Percentiles rank a stretch among this genome's conserved stretches.
These are phyloP conservation scores for Podarcis cretensis DNA, from an alignment of 2,113 vertebrate species.

Conservation along the genomic window DNA sequence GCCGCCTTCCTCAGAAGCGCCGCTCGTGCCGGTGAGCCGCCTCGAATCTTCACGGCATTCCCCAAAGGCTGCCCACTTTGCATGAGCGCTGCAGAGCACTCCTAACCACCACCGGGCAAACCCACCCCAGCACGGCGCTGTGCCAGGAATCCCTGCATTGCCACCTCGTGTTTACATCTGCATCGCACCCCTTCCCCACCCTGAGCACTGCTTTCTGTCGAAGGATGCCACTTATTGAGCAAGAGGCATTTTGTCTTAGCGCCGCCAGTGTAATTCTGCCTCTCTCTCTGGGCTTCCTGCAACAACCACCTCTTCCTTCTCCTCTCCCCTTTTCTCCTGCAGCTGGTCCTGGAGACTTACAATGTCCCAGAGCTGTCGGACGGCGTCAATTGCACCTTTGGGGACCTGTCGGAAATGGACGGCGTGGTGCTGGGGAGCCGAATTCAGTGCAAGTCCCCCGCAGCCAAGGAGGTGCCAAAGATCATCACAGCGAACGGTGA, in stretches of 20 bases:
- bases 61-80: slow-evolving; percentile 62
- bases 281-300: not conserved
- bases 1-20: slow-evolving; percentile 68
- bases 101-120: slow-evolving; percentile 42
- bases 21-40: slow-evolving; percentile 49
- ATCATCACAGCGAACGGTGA: slow-evolving; percentile 93
- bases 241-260: slow-evolving; percentile 69
- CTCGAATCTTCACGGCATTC: slow-evolving; percentile 38
- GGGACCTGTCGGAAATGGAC: slow-evolving; percentile 96
- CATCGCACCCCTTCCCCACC: slow-evolving; percentile 34
- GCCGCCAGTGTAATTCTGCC: slow-evolving; percentile 69
- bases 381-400: slow-evolving; percentile 95
- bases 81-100: slow-evolving; percentile 65
- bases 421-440: slow-evolving; percentile 94
- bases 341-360: slow-evolving; percentile 96
- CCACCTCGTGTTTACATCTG: slow-evolving; percentile 37
- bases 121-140: slow-evolving; percentile 24
- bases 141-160: slow-evolving; percentile 43
- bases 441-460: slow-evolving; percentile 91
- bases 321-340: slow-evolving; percentile 29
- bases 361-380: slow-evolving; percentile 96
- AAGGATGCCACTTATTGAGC: slow-evolving; percentile 69
- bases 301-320: not conserved
- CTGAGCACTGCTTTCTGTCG: slow-evolving; percentile 58
- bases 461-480: slow-evolving; percentile 93